These are phyloP conservation scores for Nycticryphes semicollaris DNA, from an alignment of 2,113 vertebrate genomes.

Conservation along the genomic window DNA sequence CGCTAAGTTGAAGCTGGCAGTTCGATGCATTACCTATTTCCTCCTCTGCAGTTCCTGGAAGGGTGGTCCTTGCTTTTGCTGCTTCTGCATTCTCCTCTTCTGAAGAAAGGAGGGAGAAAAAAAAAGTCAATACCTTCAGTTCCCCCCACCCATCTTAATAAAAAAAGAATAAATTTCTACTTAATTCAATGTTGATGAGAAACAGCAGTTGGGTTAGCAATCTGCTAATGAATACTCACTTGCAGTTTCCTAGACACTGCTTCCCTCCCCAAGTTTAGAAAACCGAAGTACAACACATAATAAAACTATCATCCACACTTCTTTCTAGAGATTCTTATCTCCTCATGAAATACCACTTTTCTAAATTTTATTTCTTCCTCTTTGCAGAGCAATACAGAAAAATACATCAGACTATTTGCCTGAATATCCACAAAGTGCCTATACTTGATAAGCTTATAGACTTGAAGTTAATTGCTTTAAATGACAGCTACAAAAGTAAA, in stretches of 20 bases:
- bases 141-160: background rate
- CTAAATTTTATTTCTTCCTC: background rate
- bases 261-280: background rate
- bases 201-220: background rate
- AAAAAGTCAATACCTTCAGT: background rate
- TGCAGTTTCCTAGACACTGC: background rate
- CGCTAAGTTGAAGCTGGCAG: background rate
- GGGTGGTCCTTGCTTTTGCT: constrained; percentile 76
- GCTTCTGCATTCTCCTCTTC: constrained; percentile 80
- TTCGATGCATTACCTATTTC: constrained; percentile 68
- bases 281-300: background rate
- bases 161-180: background rate
- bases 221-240: background rate
- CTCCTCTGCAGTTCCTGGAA: constrained; percentile 78
- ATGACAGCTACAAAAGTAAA: background rate
- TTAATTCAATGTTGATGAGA: background rate
- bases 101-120: background rate
- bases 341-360: background rate
- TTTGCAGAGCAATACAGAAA: background rate
- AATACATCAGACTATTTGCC: background rate
- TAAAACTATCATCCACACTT: background rate
- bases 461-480: background rate
- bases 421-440: background rate
- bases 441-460: background rate
- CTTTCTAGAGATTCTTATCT: background rate